Evolutionary conservation across 2,888 invertebrate genomes (phyloP).

Genomic region (Palloptera scutellata): DNA sequence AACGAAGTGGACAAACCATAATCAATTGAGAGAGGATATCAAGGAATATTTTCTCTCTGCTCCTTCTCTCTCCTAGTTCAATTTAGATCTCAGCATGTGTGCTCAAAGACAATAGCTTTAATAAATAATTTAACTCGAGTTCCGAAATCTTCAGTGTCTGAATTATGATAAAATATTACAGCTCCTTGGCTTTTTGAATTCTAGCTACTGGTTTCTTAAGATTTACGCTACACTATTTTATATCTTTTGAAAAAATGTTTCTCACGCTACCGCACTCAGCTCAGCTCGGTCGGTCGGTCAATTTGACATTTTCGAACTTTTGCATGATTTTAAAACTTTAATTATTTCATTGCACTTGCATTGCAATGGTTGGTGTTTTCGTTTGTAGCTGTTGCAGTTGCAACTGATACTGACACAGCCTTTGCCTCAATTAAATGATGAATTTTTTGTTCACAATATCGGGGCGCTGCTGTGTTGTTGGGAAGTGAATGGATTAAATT

Average conservation of each 20-base stretch:
- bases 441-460: not conserved
- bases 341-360: conserved; percentile 47
- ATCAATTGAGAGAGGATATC: no score
- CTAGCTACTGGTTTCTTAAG: conserved; percentile 46
- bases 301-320: conserved; percentile 64
- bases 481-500: conserved; percentile 29
- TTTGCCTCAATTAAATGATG: not conserved
- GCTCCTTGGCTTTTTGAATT: conserved; percentile 45
- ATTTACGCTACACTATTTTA: conserved; percentile 39
- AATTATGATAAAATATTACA: not conserved
- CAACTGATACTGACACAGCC: not conserved
- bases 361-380: conserved; percentile 9
- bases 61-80: conserved; percentile 20
- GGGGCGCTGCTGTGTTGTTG: not conserved
- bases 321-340: conserved; percentile 62
- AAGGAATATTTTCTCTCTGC: conserved; percentile 16
- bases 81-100: no score
- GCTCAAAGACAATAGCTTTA: no score
- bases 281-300: conserved; percentile 48
- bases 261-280: conserved; percentile 57
- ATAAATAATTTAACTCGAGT: no score
- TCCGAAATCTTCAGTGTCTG: not conserved
- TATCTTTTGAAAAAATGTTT: conserved; percentile 56
- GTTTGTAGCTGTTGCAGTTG: not conserved
- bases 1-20: no score